Evolutionary conservation across 2,888 invertebrate genomes (phyloP).

Genomic region (Lepeophtheirus nordmannii): DNA sequence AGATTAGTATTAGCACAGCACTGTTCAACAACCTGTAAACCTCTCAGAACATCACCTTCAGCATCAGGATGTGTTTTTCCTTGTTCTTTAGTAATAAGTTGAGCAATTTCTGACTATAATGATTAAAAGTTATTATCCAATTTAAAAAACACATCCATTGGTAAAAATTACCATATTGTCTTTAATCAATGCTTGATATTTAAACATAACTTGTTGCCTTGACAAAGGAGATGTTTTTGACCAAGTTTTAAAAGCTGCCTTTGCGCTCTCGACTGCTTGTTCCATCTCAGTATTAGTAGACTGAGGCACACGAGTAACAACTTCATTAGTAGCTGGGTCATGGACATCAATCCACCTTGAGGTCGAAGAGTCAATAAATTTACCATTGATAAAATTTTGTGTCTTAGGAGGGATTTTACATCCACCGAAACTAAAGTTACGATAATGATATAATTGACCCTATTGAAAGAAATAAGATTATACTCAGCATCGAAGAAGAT

Average conservation of each 20-base stretch:
- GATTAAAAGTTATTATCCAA: constrained; percentile 8
- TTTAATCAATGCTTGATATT: constrained; percentile 64
- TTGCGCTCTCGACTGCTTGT: constrained; percentile 67
- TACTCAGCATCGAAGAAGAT: neutral
- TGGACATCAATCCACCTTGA: constrained; percentile 85
- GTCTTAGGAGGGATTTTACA: constrained; percentile 44
- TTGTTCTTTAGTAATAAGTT: constrained; percentile 83
- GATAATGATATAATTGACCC: neutral
- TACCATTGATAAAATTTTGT: constrained; percentile 87
- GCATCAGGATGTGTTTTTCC: constrained; percentile 94
- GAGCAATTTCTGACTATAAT: constrained; percentile 60
- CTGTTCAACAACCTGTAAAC: constrained; percentile 94
- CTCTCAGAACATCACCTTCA: constrained; percentile 92
- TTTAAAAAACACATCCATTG: neutral
- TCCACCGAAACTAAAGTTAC: constrained; percentile 17
- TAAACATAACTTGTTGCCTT: constrained; percentile 82
- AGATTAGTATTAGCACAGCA: constrained; percentile 82
- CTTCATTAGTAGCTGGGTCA: constrained; percentile 81
- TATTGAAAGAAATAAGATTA: neutral
- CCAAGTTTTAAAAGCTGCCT: constrained; percentile 67
- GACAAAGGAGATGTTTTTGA: constrained; percentile 75
- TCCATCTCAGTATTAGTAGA: constrained; percentile 75
- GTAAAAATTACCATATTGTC: constrained; percentile 51
- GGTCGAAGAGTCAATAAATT: constrained; percentile 78
- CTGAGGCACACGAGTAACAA: constrained; percentile 57